These are phyloP conservation scores for Nettapus auritus DNA, from an alignment of 2,113 vertebrate genomes.

Conservation along the genomic window DNA sequence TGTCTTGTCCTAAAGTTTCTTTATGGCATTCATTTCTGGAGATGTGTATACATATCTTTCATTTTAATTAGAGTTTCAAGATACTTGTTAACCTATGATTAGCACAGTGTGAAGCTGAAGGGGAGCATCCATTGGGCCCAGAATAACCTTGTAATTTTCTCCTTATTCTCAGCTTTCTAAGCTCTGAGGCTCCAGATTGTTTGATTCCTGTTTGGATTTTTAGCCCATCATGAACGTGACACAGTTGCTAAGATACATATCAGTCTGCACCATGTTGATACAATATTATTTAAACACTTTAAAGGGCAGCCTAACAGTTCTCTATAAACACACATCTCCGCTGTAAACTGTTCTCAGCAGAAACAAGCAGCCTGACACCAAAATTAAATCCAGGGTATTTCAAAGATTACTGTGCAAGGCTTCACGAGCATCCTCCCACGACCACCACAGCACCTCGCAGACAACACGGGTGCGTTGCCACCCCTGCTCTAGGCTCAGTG, in stretches of 20 bases:
- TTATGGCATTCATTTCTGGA: neutral
- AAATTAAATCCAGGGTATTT: neutral
- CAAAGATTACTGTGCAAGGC: neutral
- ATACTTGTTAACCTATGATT: neutral
- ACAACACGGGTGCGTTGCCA: neutral
- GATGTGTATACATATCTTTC: neutral
- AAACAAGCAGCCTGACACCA: neutral
- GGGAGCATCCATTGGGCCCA: neutral
- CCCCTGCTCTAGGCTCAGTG: neutral
- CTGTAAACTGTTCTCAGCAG: constrained; percentile 16
- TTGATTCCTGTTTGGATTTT: constrained; percentile 52
- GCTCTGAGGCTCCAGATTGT: constrained; percentile 43
- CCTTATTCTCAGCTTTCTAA: neutral
- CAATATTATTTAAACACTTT: constrained; percentile 70
- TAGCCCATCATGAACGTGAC: constrained; percentile 55
- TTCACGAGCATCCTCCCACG: neutral
- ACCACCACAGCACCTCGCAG: neutral
- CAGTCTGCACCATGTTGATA: constrained; percentile 50
- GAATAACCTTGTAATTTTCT: constrained; percentile 42
- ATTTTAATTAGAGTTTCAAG: constrained; percentile 34
- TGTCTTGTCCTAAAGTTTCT: neutral
- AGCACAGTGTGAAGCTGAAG: neutral
- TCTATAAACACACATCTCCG: constrained; percentile 24
- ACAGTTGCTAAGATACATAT: constrained; percentile 70
- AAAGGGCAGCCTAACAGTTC: constrained; percentile 62